phyloP scores from a whole-genome alignment of 2,113 vertebrate species.

The Machaerirhynchus nigripectus region DNA sequence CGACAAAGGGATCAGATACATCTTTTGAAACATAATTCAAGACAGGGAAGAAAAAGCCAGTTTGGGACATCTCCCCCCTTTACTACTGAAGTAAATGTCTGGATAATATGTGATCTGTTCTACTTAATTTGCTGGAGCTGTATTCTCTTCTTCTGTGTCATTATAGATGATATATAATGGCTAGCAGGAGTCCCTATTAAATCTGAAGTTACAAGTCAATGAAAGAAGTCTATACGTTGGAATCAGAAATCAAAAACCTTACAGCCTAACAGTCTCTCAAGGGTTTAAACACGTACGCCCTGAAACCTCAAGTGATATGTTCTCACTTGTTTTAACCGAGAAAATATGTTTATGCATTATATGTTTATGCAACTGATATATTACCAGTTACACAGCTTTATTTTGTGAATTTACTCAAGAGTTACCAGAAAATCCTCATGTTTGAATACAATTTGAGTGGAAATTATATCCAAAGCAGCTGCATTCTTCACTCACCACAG shows the following conservation, averaged over 20 bases:
- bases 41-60: background rate
- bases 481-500: constrained; percentile 14
- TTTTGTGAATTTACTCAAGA: constrained; percentile 17
- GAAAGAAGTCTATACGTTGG: background rate
- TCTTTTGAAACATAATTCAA: background rate
- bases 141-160: background rate
- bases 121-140: background rate
- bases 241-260: background rate
- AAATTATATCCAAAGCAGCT: constrained; percentile 30
- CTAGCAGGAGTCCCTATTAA: background rate
- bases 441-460: background rate
- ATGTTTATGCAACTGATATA: background rate
- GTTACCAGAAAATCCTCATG: background rate
- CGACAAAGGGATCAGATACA: background rate
- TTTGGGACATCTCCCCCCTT: background rate
- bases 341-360: background rate
- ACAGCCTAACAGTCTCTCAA: background rate
- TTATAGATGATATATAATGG: background rate
- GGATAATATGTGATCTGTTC: background rate
- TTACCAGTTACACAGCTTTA: background rate
- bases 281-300: background rate
- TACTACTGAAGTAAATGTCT: background rate
- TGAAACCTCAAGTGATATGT: constrained; percentile 6
- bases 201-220: background rate
- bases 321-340: constrained; percentile 17